Percentiles rank a stretch among this genome's conserved stretches.
These are phyloP conservation scores for Chlorops oryzae DNA, from an alignment of 1,140 invertebrate genomes.

Conservation along the genomic window DNA sequence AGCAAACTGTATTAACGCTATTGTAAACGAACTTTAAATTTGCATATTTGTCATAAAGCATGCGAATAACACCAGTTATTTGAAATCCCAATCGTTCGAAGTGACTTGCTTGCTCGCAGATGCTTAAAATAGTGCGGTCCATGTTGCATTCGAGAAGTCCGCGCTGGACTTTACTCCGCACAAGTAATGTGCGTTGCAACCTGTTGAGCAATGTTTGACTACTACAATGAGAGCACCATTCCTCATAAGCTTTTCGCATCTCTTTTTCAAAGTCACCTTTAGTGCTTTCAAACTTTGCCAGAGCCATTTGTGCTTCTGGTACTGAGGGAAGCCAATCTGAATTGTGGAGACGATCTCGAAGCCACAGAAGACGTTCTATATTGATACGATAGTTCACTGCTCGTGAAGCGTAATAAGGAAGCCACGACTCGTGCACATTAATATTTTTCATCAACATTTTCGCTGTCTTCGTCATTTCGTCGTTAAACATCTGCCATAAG, in stretches of 20 bases:
- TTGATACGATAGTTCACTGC: constrained; percentile 31
- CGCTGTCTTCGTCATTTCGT: constrained; percentile 70
- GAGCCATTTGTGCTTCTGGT: constrained; percentile 17
- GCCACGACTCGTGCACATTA: constrained; percentile 55
- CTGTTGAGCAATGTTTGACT: constrained; percentile 56
- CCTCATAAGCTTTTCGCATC: constrained; percentile 47
- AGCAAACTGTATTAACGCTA: constrained; percentile 65
- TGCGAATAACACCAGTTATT: constrained; percentile 49
- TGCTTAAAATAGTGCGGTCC: constrained; percentile 49
- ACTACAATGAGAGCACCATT: constrained; percentile 55
- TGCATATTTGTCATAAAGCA: constrained; percentile 59
- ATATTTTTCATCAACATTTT: constrained; percentile 61
- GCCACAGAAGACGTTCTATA: constrained; percentile 29
- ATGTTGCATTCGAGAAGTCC: constrained; percentile 74
- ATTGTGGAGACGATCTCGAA: constrained; percentile 25
- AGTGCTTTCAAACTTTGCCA: constrained; percentile 31
- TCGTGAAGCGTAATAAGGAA: constrained; percentile 63
- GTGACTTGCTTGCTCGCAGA: constrained; percentile 39
- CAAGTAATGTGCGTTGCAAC: constrained; percentile 66
- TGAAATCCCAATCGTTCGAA: constrained; percentile 54
- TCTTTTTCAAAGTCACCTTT: constrained; percentile 21
- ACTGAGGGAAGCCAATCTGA: constrained; percentile 36
- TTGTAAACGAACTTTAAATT: constrained; percentile 63
- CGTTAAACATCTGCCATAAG: constrained; percentile 66
- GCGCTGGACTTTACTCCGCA: constrained; percentile 55